phyloP scores from a whole-genome alignment of 2,113 vertebrate genomes.

The Puffinus mauretanicus region DNA sequence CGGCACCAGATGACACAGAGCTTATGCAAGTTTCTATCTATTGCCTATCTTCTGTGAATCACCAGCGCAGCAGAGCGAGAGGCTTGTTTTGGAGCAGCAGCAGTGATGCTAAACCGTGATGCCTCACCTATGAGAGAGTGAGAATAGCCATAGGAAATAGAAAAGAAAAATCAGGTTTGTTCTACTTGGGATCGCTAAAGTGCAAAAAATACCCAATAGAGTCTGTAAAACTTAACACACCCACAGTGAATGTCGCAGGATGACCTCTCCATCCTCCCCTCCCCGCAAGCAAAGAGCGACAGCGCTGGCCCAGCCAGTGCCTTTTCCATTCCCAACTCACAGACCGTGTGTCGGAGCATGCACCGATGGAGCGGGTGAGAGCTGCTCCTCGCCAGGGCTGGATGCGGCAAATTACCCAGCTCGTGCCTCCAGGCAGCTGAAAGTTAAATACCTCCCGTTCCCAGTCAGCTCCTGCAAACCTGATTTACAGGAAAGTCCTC shows the following conservation, averaged over 20 bases:
- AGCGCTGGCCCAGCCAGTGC: background rate
- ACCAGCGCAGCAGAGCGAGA: background rate
- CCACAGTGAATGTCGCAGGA: background rate
- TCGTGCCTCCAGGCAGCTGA: background rate
- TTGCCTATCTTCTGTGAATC: background rate
- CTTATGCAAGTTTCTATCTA: background rate
- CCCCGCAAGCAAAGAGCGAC: accelerated
- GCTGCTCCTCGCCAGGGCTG: background rate
- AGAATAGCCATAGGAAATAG: background rate
- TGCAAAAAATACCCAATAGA: background rate
- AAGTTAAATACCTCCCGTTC: background rate
- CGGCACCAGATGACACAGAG: background rate
- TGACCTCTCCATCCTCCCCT: background rate
- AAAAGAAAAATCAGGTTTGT: background rate
- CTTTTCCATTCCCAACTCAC: background rate
- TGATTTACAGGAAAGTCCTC: background rate
- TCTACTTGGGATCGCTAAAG: background rate
- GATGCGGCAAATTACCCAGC: background rate
- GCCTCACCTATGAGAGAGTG: background rate
- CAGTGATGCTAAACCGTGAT: background rate
- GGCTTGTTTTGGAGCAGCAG: background rate
- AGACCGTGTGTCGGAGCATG: accelerated
- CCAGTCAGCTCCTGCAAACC: background rate
- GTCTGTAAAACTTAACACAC: background rate
- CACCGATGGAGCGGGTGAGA: accelerated